These are phyloP conservation scores for Sycophila sp. DNA, from an alignment of 1,140 invertebrate genomes.

Conservation along the genomic window DNA sequence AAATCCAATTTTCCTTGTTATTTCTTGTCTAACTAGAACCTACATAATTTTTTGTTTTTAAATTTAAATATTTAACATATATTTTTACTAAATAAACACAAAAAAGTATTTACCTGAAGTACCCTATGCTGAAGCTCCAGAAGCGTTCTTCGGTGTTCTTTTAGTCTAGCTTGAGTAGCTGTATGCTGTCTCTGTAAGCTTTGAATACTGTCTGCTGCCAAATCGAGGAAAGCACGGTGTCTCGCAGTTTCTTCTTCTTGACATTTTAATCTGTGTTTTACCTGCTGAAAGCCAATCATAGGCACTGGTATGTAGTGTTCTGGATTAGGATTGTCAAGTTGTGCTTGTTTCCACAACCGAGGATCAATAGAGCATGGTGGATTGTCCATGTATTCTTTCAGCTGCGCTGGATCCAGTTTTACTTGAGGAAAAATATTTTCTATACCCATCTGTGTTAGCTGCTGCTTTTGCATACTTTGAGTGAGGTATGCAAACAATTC, in stretches of 20 bases:
- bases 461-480: constrained; percentile 75
- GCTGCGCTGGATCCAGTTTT: constrained; percentile 76
- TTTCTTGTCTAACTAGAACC: constrained; percentile 89
- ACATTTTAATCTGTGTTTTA: constrained; percentile 84
- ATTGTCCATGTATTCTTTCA: constrained; percentile 90
- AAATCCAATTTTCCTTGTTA: constrained; percentile 84
- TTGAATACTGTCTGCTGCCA: constrained; percentile 80
- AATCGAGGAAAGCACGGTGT: constrained; percentile 79
- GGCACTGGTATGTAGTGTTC: constrained; percentile 90
- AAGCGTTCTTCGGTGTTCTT: constrained; percentile 79
- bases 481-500: constrained; percentile 78
- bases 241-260: constrained; percentile 84
- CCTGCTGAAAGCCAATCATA: constrained; percentile 88
- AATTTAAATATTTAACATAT: not conserved
- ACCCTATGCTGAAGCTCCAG: constrained; percentile 81
- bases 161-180: constrained; percentile 75
- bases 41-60: constrained; percentile 53
- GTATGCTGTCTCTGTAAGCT: constrained; percentile 79
- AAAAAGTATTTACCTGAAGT: constrained; percentile 68
- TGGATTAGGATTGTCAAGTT: constrained; percentile 91
- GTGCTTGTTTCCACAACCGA: constrained; percentile 89
- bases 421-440: constrained; percentile 72
- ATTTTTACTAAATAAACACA: not conserved
- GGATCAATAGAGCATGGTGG: constrained; percentile 85
- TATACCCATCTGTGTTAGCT: constrained; percentile 76